phyloP scores from a whole-genome alignment of 1,140 invertebrate genomes.

The Adoxophyes honmai region DNA sequence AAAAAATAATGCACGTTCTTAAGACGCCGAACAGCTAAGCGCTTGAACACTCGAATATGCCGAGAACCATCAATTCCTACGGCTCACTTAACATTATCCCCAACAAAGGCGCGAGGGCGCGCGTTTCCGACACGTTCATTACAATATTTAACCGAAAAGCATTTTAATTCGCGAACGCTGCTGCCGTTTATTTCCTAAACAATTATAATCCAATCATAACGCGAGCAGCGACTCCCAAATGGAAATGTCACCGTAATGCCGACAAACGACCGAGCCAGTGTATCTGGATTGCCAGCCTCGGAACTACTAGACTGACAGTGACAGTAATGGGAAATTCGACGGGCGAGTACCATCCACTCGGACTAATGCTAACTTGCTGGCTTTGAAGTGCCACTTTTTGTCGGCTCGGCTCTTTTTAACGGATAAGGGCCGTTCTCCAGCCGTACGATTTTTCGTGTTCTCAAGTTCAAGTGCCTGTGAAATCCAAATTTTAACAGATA shows the following conservation, averaged over 20 bases:
- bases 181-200: conserved; percentile 6
- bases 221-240: conserved; percentile 10
- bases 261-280: conserved; percentile 14
- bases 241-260: conserved; percentile 17
- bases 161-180: neutral
- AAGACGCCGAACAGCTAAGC: too few relatives aligned
- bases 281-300: conserved; percentile 14
- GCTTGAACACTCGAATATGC: too few relatives aligned
- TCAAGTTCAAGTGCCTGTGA: too few relatives aligned
- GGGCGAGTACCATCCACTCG: neutral
- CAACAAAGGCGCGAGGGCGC: neutral
- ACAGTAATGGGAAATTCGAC: conserved; percentile 12
- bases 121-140: neutral
- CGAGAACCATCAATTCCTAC: too few relatives aligned
- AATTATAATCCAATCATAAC: conserved; percentile 15
- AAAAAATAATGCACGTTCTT: too few relatives aligned
- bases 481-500: too few relatives aligned
- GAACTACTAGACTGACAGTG: neutral
- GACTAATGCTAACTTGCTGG: neutral
- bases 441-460: too few relatives aligned
- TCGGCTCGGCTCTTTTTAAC: too few relatives aligned
- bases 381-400: too few relatives aligned
- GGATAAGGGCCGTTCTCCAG: too few relatives aligned
- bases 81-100: neutral
- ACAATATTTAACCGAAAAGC: conserved; percentile 4